Evolutionary conservation across 2,797 vertebrate genomes (phyloP), one percentile per base, ranked within the genome.

Genomic region (Euphonia xanthogaster): DNA sequence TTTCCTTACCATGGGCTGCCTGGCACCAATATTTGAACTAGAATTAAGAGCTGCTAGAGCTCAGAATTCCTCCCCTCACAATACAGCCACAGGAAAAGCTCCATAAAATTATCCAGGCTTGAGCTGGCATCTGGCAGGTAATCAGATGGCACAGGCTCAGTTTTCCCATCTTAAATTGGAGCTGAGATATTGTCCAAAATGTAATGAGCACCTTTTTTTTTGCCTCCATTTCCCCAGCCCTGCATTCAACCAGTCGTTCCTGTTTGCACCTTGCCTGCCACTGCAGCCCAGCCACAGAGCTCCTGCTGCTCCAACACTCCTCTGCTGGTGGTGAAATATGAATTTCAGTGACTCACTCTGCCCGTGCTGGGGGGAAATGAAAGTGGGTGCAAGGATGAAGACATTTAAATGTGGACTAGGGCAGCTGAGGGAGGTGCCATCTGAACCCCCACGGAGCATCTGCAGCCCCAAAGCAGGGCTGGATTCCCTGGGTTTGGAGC

Each of bases 21-120:
- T 94, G 88, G 53, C 55, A 65, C 82, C 86, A 81, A 86, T 81
- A 87, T 81, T 89, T 87, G 71, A 94, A 81, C n/a, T 76, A 54
- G 62, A 92, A 93, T 92, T 88, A 93, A 90, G 65, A 90, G 68
- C 58, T 89, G 20, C 75, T 86, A 53, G 33, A 74, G 57, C 50
- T 93, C 70, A 79, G 81, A 75, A 73, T 84, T 71, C 42, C 30
- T 94, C 37, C 20, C n/a, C 54, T 82, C 51, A 62, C 90, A 86
- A 88, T 31, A 68, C 28, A 87, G 48, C 19, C 61, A 51, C 14
- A 44, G 40, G 44, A 86, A 95, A 88, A 85, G 31, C 50, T 85
- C 51, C 2, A 3, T 40, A 77, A 93, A 92, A 86, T 71, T 60
- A 65, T 24, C 47, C 60, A 61, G 60, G 37, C 39, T 58, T 37